Evolutionary conservation across 2,797 vertebrate species (phyloP).

Genomic region (Phrynocephalus forsythii): DNA sequence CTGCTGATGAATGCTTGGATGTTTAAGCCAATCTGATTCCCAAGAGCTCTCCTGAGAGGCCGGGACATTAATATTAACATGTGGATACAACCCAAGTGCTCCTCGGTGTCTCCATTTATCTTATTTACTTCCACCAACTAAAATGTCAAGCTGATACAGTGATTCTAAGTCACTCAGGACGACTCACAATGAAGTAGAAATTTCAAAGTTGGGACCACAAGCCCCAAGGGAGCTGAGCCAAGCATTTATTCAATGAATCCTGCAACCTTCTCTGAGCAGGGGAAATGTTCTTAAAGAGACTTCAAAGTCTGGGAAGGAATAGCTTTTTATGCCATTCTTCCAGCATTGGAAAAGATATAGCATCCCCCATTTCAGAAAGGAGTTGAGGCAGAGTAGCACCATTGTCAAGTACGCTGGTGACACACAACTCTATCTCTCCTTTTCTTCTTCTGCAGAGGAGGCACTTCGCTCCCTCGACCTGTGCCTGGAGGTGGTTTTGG

Average conservation of each 20-base stretch:
- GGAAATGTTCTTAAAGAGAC: not conserved
- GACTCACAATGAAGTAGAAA: constrained; percentile 34
- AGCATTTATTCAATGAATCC: not conserved
- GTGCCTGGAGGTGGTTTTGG: too few relatives aligned
- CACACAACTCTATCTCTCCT: too few relatives aligned
- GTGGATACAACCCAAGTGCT: constrained; percentile 4
- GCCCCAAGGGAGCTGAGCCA: not conserved
- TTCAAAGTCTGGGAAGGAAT: not conserved
- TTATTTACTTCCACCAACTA: constrained; percentile 38
- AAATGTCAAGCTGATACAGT: constrained; percentile 41
- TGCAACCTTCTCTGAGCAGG: not conserved
- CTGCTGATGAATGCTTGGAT: constrained; percentile 37
- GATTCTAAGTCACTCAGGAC: constrained; percentile 17
- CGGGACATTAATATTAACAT: constrained; percentile 32
- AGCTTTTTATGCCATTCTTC: not conserved
- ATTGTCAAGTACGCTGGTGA: too few relatives aligned
- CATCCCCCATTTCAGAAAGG: not conserved
- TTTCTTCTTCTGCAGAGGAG: too few relatives aligned
- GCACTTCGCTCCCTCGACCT: too few relatives aligned
- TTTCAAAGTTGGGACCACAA: not conserved
- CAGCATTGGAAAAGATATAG: not conserved
- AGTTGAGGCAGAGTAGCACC: too few relatives aligned
- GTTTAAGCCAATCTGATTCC: constrained; percentile 26
- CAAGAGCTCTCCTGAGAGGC: constrained; percentile 2
- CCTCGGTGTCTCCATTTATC: constrained; percentile 24